Conservation (phyloP, 2,113 vertebrate genomes). For the Triplophysa rosa region DNA sequence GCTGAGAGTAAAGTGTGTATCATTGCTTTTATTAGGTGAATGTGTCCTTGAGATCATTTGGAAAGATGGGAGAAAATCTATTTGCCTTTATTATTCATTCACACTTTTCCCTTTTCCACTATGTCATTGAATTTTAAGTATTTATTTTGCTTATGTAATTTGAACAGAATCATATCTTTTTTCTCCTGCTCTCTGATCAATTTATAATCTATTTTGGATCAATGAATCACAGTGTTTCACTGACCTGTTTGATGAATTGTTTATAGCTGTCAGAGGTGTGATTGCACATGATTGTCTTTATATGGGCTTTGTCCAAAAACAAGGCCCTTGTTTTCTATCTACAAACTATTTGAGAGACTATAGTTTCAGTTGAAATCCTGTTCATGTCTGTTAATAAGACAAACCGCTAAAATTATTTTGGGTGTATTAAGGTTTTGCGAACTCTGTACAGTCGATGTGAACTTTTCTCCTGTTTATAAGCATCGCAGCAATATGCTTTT, state of each 20-base stretch:
- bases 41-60: constrained; percentile 7
- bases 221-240: constrained; percentile 30
- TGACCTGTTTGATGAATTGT: constrained; percentile 24
- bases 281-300: constrained; percentile 24
- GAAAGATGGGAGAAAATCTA: neutral
- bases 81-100: neutral
- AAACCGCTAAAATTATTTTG: constrained; percentile 16
- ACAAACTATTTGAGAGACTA: constrained; percentile 7
- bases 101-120: neutral
- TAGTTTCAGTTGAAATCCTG: constrained; percentile 24
- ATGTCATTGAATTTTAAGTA: neutral
- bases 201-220: constrained; percentile 46
- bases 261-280: constrained; percentile 18
- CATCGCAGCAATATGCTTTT: constrained; percentile 43
- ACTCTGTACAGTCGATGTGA: constrained; percentile 29
- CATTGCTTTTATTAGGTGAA: neutral
- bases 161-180: constrained; percentile 20
- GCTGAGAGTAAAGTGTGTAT: neutral
- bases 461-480: constrained; percentile 41
- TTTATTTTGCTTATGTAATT: constrained; percentile 17
- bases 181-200: constrained; percentile 34
- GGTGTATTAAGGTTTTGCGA: constrained; percentile 40
- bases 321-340: constrained; percentile 25
- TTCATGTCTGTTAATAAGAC: constrained; percentile 26
- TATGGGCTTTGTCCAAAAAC: constrained; percentile 29